phyloP scores from a whole-genome alignment of 1,140 invertebrate species.

The Scaptomyza pallida region DNA sequence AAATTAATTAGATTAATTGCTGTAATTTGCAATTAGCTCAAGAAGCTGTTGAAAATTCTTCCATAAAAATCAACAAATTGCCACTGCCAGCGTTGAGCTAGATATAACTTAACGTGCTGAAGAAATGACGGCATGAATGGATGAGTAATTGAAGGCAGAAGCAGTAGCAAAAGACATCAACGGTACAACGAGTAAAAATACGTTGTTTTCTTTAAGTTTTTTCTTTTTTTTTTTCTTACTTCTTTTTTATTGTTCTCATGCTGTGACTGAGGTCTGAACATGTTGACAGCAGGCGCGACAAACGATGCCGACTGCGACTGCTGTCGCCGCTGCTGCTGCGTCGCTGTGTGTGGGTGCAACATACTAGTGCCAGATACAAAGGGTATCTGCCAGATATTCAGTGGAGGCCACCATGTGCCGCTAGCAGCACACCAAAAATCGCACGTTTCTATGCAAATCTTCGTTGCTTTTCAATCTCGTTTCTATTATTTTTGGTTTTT shows the following conservation, averaged over 20 bases:
- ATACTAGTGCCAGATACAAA: slow-evolving; percentile 41
- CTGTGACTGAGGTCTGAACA: slow-evolving; percentile 55
- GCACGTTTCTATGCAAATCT: slow-evolving; percentile 82
- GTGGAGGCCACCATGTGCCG: slow-evolving; percentile 56
- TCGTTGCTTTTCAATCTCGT: slow-evolving; percentile 71
- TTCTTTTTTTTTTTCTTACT: not conserved
- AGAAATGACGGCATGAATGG: slow-evolving; percentile 67
- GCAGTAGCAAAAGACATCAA: slow-evolving; percentile 4
- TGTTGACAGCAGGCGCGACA: slow-evolving; percentile 68
- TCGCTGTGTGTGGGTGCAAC: slow-evolving; percentile 57
- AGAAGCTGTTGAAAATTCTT: slow-evolving; percentile 47
- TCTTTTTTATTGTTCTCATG: slow-evolving; percentile 66
- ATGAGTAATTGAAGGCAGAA: slow-evolving; percentile 63
- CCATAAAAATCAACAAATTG: slow-evolving; percentile 68
- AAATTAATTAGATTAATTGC: slow-evolving; percentile 40
- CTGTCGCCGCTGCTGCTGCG: not conserved
- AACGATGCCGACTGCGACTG: slow-evolving; percentile 27
- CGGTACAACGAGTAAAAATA: slow-evolving; percentile 22
- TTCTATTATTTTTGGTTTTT: slow-evolving; percentile 45
- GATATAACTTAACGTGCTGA: slow-evolving; percentile 25
- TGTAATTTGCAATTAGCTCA: slow-evolving; percentile 42
- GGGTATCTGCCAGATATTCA: slow-evolving; percentile 61
- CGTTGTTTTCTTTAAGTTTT: slow-evolving; percentile 6
- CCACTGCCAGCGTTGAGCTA: slow-evolving; percentile 28
- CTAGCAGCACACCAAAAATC: slow-evolving; percentile 64